Base-by-base conservation (phyloP, 2,113 vertebrate genomes). In the Lagopus muta region DNA sequence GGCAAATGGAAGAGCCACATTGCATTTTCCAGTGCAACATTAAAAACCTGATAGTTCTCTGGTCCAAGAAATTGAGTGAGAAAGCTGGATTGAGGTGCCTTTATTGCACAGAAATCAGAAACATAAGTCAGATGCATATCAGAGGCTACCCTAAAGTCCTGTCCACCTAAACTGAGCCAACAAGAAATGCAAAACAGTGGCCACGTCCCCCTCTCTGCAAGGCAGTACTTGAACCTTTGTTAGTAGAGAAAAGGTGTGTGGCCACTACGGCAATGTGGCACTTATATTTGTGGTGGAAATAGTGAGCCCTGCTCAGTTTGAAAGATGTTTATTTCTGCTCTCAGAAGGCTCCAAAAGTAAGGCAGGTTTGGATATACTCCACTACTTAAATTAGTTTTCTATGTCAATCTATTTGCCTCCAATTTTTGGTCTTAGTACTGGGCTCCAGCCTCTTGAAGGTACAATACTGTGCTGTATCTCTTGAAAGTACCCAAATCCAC, bases 371-470 rank as follows among this genome's bases (percentile, higher is more conserved):
- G 22, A 27, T 58, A 58, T 73, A 73, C 43, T 86, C 27, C 40
- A 74, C 22, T 42, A 8, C 50, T 70, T 90, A 65, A 76, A 48
- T 76, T 65, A n/a, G 10, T 27, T 90, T 90, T 36, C 73, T 67
- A 5, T 42, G 42, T 13, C 42, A n/a, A 66, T 71, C 22, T 52
- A 27, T 62, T 89, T 86, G 34, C 6, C 7, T 71, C 0, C 14
- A 1, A 19, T 12, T 62, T 87, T 82, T 28, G 4, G 13, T 42
- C 38, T 64, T 12, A 14, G 50, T 19, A 12, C 7, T 78, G 36
- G 38, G n/a, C 61, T 76, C 17, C 60, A 82, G 8, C 6, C 5
- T 3, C 82, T 86, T 62, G 18, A 34, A 90, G 71, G 19, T 74
- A 47, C 58, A 32, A 18, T 77, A 27, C 20, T 88, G 48, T 58